A percentile compares a stretch with the other conserved stretches of the same genome.
Conservation (phyloP, 1,140 invertebrate species). For the Drosophila chauvacae region DNA sequence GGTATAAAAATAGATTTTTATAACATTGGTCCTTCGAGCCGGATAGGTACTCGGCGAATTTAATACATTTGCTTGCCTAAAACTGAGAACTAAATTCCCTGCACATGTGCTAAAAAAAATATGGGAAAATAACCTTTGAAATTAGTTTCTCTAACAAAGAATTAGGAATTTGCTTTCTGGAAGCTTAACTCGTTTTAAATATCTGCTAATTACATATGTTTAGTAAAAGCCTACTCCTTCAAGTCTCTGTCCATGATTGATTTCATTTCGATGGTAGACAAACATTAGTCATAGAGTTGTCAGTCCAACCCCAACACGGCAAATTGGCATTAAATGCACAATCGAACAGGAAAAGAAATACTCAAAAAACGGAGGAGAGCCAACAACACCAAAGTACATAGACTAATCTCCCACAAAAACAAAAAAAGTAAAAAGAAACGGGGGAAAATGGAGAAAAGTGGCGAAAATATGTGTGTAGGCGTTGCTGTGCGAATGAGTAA, state of each 20-base stretch:
- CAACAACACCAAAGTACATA: conserved; percentile 27
- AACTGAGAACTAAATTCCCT: too few species aligned
- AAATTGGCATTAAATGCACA: conserved; percentile 78
- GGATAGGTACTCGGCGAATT: not conserved
- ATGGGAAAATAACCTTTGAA: not conserved
- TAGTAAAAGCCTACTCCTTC: not conserved
- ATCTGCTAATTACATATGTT: not conserved
- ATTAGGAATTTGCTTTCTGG: not conserved
- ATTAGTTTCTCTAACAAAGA: not conserved
- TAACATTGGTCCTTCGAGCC: not conserved
- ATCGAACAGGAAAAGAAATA: conserved; percentile 51
- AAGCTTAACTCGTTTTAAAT: not conserved
- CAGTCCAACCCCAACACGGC: conserved; percentile 27
- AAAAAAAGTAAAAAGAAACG: not conserved
- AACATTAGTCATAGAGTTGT: conserved; percentile 58
- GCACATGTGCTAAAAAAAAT: too few species aligned
- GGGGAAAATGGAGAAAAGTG: conserved; percentile 7
- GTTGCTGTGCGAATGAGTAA: conserved; percentile 61
- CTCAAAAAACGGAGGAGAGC: conserved; percentile 15
- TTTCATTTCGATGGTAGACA: conserved; percentile 44
- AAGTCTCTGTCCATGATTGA: conserved; percentile 52
- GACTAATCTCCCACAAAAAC: conserved; percentile 62
- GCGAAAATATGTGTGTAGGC: conserved; percentile 47
- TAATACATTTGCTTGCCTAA: too few species aligned
- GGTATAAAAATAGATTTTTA: too few species aligned